These are phyloP conservation scores for Ammodytes marinus DNA, from an alignment of 2,113 vertebrate species.

Conservation along the genomic window DNA sequence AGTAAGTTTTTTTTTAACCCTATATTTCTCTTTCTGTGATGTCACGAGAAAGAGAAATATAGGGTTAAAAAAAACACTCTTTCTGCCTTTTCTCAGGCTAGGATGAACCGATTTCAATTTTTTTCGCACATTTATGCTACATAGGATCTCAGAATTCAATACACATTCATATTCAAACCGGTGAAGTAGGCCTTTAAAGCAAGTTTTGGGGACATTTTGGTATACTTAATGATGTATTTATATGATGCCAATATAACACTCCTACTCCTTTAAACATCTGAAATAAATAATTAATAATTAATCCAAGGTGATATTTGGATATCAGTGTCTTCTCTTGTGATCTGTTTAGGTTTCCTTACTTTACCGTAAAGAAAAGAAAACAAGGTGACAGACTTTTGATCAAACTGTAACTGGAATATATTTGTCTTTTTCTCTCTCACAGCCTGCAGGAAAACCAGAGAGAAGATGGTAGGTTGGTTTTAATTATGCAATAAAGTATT, in stretches of 20 bases:
- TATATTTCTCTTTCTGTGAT: no score
- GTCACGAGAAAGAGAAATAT: no score
- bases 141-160: no score
- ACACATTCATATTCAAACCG: no score
- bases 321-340: not conserved
- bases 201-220: not conserved
- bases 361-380: not conserved
- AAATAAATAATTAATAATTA: not conserved
- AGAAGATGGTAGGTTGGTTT: slow-evolving; percentile 74
- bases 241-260: not conserved
- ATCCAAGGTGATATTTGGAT: not conserved
- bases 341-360: not conserved
- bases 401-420: not conserved
- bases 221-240: not conserved
- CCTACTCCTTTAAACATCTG: not conserved
- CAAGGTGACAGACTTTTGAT: not conserved
- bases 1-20: no score
- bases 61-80: no score
- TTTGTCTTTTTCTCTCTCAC: slow-evolving; percentile 38
- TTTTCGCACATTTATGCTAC: no score
- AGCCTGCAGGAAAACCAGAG: slow-evolving; percentile 59
- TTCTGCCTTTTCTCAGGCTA: no score
- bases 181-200: not conserved
- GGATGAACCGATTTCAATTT: no score
- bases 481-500: not conserved